Percentiles rank a stretch among this genome's conserved stretches.
Conservation (phyloP, 2,797 vertebrate species). For the Oceanodroma leucorhoa region DNA sequence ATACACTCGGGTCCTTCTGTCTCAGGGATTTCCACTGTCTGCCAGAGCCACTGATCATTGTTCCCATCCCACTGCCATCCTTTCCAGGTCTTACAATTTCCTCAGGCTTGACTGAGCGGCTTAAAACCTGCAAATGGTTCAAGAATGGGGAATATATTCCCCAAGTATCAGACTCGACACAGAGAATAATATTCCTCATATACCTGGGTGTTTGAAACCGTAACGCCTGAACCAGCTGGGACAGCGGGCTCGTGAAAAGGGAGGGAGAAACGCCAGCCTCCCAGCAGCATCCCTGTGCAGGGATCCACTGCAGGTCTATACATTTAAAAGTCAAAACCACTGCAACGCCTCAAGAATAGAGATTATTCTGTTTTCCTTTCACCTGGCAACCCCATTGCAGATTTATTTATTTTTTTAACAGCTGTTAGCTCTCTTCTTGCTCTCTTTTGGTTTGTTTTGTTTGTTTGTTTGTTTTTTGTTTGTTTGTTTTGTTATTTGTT, state of each 20-base stretch:
- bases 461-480: too few relatives aligned
- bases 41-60: neutral
- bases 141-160: neutral
- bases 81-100: neutral
- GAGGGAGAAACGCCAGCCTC: neutral
- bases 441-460: neutral
- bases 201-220: neutral
- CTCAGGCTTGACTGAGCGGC: neutral
- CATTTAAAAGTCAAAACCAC: neutral
- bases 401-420: neutral
- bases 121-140: neutral
- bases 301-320: neutral
- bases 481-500: too few relatives aligned
- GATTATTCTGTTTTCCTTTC: neutral
- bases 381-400: neutral
- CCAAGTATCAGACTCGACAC: neutral
- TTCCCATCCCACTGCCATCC: neutral
- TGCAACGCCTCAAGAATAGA: neutral
- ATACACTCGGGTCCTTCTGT: neutral
- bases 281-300: neutral
- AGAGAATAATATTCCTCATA: neutral
- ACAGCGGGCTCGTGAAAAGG: neutral
- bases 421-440: neutral
- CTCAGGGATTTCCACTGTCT: neutral
- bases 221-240: neutral